Evolutionary conservation across 2,113 vertebrate genomes (phyloP).

Genomic region (Colistium nudipinnis): DNA sequence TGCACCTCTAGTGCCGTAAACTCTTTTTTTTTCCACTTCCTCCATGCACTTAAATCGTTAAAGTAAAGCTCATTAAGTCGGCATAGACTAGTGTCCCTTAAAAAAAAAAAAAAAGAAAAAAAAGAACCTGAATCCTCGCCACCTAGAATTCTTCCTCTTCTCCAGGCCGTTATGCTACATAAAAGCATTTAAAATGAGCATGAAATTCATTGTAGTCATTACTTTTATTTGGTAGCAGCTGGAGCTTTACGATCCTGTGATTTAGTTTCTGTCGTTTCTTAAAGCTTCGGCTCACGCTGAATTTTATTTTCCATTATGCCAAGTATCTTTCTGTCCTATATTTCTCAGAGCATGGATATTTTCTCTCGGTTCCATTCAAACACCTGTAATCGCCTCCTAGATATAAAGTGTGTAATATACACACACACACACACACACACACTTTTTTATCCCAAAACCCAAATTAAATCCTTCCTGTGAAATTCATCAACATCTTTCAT

Average conservation of each 20-base stretch:
- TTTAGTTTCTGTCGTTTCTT: background rate
- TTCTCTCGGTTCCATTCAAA: no score
- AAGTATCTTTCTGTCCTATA: background rate
- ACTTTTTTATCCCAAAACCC: no score
- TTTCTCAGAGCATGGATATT: conserved; percentile 17
- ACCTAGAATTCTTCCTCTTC: background rate
- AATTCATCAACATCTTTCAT: no score
- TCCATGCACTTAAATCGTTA: no score
- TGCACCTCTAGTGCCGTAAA: no score
- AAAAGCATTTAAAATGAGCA: background rate
- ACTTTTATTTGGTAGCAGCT: conserved; percentile 11
- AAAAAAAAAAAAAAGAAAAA: no score
- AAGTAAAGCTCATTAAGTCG: background rate
- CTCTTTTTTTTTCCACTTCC: no score
- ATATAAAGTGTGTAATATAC: no score
- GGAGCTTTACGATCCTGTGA: background rate
- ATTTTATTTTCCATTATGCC: background rate
- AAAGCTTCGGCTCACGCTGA: conserved; percentile 14
- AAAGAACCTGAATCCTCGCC: conserved; percentile 8
- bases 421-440: no score
- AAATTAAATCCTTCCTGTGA: no score
- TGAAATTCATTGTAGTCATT: background rate
- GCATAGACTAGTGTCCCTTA: background rate
- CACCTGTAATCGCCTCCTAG: no score
- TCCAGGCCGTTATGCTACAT: background rate